Percentiles rank a stretch among this genome's conserved stretches.
These are phyloP conservation scores for Caenorhabditis brenneri DNA, from an alignment of 1,140 invertebrate genomes.

Conservation along the genomic window DNA sequence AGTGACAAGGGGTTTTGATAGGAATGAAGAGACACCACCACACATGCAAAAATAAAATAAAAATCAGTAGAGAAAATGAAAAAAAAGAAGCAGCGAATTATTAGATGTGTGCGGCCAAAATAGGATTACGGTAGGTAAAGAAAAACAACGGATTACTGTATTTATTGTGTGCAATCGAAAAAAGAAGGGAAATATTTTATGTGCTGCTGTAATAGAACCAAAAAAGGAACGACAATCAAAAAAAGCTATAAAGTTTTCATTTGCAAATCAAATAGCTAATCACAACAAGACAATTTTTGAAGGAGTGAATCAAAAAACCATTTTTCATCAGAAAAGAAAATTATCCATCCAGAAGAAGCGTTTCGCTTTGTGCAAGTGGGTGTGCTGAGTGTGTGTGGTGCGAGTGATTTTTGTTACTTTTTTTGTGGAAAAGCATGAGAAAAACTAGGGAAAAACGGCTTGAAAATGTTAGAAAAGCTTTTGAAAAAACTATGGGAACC, in stretches of 20 bases:
- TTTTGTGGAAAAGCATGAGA: too few species aligned
- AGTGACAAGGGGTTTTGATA: neutral
- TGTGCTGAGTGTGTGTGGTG: neutral
- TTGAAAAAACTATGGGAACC: too few species aligned
- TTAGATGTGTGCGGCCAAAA: neutral
- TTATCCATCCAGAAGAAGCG: constrained; percentile 9
- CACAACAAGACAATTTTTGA: too few species aligned
- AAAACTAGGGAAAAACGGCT: too few species aligned
- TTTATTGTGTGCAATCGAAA: too few species aligned
- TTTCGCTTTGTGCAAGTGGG: neutral
- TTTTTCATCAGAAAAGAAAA: neutral
- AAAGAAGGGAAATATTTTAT: too few species aligned
- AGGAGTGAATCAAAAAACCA: too few species aligned
- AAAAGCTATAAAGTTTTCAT: neutral
- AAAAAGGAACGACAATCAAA: neutral
- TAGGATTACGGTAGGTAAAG: constrained; percentile 21
- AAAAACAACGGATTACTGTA: too few species aligned
- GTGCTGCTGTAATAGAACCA: neutral
- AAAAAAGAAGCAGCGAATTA: neutral
- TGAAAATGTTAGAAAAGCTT: too few species aligned
- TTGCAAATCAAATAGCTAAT: too few species aligned
- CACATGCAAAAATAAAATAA: constrained; percentile 33
- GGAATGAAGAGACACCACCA: neutral
- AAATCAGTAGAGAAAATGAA: neutral
- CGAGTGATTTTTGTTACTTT: too few species aligned